phyloP scores from a whole-genome alignment of 2,888 invertebrate genomes.

The Cantharis rufa region DNA sequence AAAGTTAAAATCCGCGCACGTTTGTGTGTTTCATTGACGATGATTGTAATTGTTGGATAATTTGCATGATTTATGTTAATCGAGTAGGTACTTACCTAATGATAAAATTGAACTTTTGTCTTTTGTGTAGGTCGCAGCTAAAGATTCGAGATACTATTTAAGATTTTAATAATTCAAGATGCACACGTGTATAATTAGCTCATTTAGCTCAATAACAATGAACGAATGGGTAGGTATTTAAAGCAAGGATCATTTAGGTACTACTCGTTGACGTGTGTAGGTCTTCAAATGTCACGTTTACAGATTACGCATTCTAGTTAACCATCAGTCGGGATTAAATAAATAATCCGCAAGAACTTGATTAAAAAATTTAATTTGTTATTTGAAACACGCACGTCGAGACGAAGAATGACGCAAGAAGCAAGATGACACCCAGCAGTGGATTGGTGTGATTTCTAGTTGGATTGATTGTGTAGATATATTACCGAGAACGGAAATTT shows the following conservation, averaged over 20 bases:
- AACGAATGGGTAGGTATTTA: too few species aligned
- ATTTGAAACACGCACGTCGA: not conserved
- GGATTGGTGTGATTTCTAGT: too few species aligned
- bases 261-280: not conserved
- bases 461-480: too few species aligned
- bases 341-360: not conserved
- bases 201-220: not conserved
- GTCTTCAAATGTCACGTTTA: not conserved
- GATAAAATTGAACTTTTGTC: not conserved
- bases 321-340: not conserved
- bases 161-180: not conserved
- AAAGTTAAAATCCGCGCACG: not conserved
- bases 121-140: not conserved
- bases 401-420: not conserved
- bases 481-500: too few species aligned
- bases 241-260: too few species aligned
- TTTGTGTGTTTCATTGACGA: not conserved
- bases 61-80: not conserved
- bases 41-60: not conserved
- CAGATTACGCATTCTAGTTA: not conserved
- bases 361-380: not conserved
- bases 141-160: not conserved
- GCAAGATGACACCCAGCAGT: too few species aligned
- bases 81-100: not conserved
- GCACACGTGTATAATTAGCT: too few species aligned